Conservation (phyloP, 2,797 vertebrate species). For the Distichodus sexfasciatus region DNA sequence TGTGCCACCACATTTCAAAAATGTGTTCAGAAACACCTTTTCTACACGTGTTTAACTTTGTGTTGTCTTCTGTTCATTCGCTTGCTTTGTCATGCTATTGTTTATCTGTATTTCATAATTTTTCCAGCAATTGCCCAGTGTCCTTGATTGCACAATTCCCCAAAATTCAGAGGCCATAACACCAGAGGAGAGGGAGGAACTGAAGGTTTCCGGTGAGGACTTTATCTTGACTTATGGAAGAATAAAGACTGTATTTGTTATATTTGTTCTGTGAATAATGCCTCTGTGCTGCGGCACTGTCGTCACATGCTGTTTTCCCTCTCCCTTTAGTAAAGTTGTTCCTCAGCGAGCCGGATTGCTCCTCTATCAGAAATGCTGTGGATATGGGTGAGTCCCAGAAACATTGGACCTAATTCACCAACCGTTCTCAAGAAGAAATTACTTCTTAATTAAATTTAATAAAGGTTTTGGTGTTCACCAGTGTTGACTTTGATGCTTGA, state of each 20-base stretch:
- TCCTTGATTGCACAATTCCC: constrained; percentile 84
- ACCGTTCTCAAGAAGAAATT: too few species aligned
- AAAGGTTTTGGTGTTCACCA: too few species aligned
- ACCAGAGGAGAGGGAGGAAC: constrained; percentile 93
- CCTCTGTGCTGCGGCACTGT: background rate
- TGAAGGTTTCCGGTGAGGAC: constrained; percentile 90
- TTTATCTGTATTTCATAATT: background rate
- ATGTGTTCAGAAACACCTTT: too few species aligned
- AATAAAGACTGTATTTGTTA: background rate
- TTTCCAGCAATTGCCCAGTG: constrained; percentile 65
- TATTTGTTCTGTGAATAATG: background rate
- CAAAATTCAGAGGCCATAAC: constrained; percentile 87
- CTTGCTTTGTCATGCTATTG: background rate
- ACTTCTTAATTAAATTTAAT: too few species aligned
- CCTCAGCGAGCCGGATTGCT: constrained; percentile 79
- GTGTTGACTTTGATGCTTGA: too few species aligned
- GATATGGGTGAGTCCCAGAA: constrained; percentile 83
- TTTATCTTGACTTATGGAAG: background rate
- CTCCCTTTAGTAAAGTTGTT: constrained; percentile 88
- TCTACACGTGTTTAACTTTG: too few species aligned
- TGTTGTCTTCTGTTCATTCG: too few species aligned
- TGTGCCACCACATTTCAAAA: too few species aligned
- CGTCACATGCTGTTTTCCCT: constrained; percentile 31
- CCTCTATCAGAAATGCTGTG: constrained; percentile 85
- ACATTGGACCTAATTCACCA: too few species aligned